A percentile compares a stretch with the other conserved stretches of the same genome.
These are phyloP conservation scores for Circaetus gallicus DNA, from an alignment of 2,113 vertebrate genomes.

Conservation along the genomic window DNA sequence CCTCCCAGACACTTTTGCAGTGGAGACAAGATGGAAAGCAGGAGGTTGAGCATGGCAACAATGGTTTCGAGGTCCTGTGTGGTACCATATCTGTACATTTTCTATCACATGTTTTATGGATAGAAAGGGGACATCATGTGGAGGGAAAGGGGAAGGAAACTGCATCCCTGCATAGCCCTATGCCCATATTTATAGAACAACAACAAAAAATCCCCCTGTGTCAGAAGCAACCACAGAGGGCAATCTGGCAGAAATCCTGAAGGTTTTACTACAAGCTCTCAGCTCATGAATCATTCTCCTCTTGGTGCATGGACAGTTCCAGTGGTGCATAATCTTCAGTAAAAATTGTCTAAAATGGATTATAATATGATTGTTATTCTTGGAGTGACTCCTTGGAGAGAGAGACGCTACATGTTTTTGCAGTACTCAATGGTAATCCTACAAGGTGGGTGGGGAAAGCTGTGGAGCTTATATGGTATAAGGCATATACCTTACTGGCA, in stretches of 20 bases:
- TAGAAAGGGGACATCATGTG: neutral
- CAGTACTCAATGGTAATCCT: neutral
- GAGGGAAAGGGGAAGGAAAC: neutral
- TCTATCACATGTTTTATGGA: neutral
- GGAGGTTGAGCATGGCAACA: neutral
- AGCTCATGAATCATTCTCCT: neutral
- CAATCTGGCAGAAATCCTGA: neutral
- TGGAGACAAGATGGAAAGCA: neutral
- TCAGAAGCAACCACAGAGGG: neutral
- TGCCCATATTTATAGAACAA: neutral
- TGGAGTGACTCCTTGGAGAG: neutral
- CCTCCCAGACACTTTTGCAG: neutral
- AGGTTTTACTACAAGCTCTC: neutral
- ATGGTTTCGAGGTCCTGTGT: neutral
- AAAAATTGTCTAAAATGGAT: neutral
- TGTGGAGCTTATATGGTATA: neutral
- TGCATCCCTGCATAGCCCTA: neutral
- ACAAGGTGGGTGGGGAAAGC: neutral
- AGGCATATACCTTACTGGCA: neutral
- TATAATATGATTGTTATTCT: neutral
- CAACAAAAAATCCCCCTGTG: neutral
- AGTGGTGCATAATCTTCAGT: neutral
- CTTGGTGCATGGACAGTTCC: neutral
- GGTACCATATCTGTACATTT: neutral
- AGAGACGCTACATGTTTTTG: neutral